phyloP scores from a whole-genome alignment of 2,113 vertebrate genomes.

The Apteryx mantelli region DNA sequence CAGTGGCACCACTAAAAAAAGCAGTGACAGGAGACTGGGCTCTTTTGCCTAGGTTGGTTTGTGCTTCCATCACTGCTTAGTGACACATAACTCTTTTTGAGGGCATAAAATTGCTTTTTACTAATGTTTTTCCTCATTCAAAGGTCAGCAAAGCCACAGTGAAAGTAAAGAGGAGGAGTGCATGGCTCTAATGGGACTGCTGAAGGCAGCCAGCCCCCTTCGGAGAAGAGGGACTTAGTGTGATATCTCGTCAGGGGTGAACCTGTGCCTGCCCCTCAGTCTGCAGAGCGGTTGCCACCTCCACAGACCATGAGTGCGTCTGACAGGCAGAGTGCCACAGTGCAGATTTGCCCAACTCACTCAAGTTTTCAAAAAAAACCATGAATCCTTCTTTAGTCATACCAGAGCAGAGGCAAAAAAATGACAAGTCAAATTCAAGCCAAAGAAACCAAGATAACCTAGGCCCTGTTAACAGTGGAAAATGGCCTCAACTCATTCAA shows the following conservation, averaged over 20 bases:
- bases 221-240: background rate
- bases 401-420: background rate
- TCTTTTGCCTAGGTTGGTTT: background rate
- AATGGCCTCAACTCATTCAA: background rate
- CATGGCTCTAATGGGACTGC: background rate
- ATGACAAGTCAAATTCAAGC: background rate
- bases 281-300: rapidly evolving
- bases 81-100: background rate
- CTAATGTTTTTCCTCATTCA: conserved; percentile 31
- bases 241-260: background rate
- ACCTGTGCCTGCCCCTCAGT: background rate
- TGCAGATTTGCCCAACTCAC: background rate
- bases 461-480: background rate
- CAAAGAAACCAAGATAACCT: background rate
- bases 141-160: conserved; percentile 21
- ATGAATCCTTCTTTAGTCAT: background rate
- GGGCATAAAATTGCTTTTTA: conserved; percentile 9
- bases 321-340: background rate
- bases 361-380: background rate
- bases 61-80: background rate
- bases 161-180: background rate
- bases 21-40: background rate
- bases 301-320: rapidly evolving
- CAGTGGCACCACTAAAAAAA: background rate
- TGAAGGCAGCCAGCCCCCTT: background rate